Evolutionary conservation across 2,888 invertebrate species (phyloP), one percentile per base, ranked within the genome.

Genomic region (Athalia cordata): DNA sequence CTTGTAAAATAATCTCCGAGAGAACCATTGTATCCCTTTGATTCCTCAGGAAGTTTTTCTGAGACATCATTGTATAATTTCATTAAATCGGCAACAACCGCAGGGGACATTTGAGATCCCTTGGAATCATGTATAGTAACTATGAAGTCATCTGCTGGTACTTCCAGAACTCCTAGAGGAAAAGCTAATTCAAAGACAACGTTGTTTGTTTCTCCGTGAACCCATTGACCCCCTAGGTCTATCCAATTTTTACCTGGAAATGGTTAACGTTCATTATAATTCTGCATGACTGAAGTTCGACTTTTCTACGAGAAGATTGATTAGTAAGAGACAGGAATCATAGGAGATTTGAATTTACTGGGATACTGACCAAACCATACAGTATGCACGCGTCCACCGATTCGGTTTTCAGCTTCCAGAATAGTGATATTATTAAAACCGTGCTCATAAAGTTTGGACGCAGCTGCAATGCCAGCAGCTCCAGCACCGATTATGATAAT

Each of bases 401-500:
- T 89, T 64, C 92, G 86, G 81, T 90, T 83, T 84, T 91, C 90
- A 59, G 89, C 91, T 86, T 90, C 93, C 81, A 91, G 87, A 80
- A 94, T 89, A 4, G 87, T 90, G 6, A 93, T 82, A 84, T 92
- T 89, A 50, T 85, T 84, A 8, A 91, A 86, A 13, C 91, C 91
- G 81, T 89, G 89, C 82, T 91, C 89, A 4, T 91, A 80, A 9
- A 93, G 85, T 79, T 89, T 89, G 6, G 90, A 87, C 7, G 92
- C 92, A n/a, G 93, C 92, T 8, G 93, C 91, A 62, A 93, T 89
- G 8, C 93, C 93, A 11, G 93, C 88, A 13, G 91, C 91, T 9
- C 93, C 93, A 57, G 93, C 93, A 78, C 94, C 94, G 78, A 93
- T 88, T 61, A 94, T 92, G 78, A 93, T 81, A 59, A 93, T 89